Evolutionary conservation across 2,113 vertebrate genomes (phyloP), one percentile per base, ranked within the genome.

Genomic region (Andinoacara biseriatus): DNA sequence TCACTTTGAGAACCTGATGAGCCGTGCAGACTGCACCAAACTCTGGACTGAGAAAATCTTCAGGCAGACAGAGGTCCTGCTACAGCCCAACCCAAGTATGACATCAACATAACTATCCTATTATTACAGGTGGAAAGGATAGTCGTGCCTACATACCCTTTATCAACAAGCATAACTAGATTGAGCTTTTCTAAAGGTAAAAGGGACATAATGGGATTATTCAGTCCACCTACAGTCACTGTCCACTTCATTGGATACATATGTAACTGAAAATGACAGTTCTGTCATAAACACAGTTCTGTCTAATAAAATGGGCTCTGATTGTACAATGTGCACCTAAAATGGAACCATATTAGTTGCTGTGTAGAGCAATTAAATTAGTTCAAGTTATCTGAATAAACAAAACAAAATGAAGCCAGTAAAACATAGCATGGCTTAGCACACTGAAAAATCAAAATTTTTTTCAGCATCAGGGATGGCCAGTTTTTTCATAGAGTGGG

Each of bases 81-180:
- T 99, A 56, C 98, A 99, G 94, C 98, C 98, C 87, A 99, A 98
- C 91, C 97, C 97, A 29, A 98, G 98, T 99, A 94, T 96, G 97
- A 62, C 62, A 76, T 35, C 40, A 18, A 13, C 52, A 35, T 1
- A 38, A 5, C 38, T 54, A 11, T 57, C 58, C 15, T 18, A 2
- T 58, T 5, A 82, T 74, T 38, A 88, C 1, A 82, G 20, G 6
- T 84, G 54, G 17, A 26, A n/a, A 29, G 11, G 18, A 26, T 75
- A 33, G 11, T 38, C 7, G 6, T 20, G 26, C 17, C 18, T 20
- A 5, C 29, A 72, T 17, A 5, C 10, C 35, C 3, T 75, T 69
- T 49, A 49, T 69, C 17, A 40, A 18, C 6, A 33, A 20, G 33
- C 58, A 58, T 43, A 38, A 26, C 18, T 33, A 46, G 14, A 17